Base-by-base conservation (phyloP, 1,140 invertebrate species). In the Acromyrmex echinatior region DNA sequence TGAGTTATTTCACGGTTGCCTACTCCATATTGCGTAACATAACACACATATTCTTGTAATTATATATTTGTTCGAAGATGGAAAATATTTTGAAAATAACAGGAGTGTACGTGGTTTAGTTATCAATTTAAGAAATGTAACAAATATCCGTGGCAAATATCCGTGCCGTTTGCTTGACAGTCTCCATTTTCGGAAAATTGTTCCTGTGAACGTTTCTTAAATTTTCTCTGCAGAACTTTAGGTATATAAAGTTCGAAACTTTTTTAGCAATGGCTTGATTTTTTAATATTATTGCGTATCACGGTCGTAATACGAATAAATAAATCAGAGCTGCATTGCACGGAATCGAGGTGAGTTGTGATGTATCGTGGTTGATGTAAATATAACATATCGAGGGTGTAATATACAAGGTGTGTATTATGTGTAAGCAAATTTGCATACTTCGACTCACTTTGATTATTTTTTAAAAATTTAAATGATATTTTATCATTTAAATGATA, bases 301-400 rank as follows among this genome's bases (percentile, higher is more conserved):
- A 58, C 65, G 31, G 28, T 4, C 31, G 66, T 58, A 45, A 66
- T 49, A 35, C n/a, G 78, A 73, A 49, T 60, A 60, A 82, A 45
- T 82, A 60, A 82, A 82, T 60, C 79, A 82, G 39, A 9, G 35
- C 25, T 14, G 60, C 58, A 63, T 79, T 45, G 77, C 74, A 45
- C 12, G 35, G 16, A 45, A 73, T 6, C 35, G 51, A 82, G 9
- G 6, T 58, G 49, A 53, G 31, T 82, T 66, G 66, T 21, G 28
- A 80, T 18, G 62, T 60, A 81, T 73, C 31, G 21, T 6, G 79
- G 25, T 25, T 60, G 66, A 81, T 45, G 39, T 35, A 35, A 82
- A 31, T 45, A 16, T 58, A 73, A 73, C 66, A 39, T 71, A 28
- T 4, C 58, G 63, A 62, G 35, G n/a, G 66, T 39, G 51, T 39